A percentile compares a stretch with the other conserved stretches of the same genome.
Evolutionary conservation across 2,113 vertebrate genomes (phyloP).

Genomic region (Dasyprocta punctata): DNA sequence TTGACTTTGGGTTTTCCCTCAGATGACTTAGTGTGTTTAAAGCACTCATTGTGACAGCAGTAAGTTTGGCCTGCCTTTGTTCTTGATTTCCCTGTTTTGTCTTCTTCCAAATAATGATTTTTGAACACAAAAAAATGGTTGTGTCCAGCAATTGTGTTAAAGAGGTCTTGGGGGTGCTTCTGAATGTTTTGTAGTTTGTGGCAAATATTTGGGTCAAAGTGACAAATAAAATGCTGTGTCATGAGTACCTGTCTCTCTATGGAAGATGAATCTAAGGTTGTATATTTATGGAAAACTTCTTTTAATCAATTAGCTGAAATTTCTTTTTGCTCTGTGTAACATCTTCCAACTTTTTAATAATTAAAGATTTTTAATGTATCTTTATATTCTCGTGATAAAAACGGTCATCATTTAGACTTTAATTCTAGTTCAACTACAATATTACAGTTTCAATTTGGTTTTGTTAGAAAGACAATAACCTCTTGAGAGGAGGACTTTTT

Average conservation of each 20-base stretch:
- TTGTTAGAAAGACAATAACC: neutral
- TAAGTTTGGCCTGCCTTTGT: neutral
- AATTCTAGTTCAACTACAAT: neutral
- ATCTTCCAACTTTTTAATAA: neutral
- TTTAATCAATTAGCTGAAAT: neutral
- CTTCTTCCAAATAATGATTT: neutral
- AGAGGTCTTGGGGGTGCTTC: neutral
- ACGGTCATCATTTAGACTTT: neutral
- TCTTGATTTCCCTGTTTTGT: neutral
- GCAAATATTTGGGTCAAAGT: neutral
- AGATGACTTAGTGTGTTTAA: neutral
- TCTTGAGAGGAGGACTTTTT: neutral
- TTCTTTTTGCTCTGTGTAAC: neutral
- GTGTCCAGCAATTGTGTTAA: neutral
- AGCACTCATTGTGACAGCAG: neutral
- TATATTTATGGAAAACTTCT: neutral
- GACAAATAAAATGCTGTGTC: neutral
- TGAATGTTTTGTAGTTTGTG: neutral
- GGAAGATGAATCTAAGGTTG: neutral
- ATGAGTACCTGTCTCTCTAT: neutral
- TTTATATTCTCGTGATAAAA: neutral
- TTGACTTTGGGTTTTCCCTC: neutral
- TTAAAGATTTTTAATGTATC: neutral
- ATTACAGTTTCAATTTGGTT: neutral
- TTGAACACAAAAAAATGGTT: neutral